Evolutionary conservation across 1,140 invertebrate genomes (phyloP), one percentile per base, ranked within the genome.

Genomic region (Rhyzopertha dominica): DNA sequence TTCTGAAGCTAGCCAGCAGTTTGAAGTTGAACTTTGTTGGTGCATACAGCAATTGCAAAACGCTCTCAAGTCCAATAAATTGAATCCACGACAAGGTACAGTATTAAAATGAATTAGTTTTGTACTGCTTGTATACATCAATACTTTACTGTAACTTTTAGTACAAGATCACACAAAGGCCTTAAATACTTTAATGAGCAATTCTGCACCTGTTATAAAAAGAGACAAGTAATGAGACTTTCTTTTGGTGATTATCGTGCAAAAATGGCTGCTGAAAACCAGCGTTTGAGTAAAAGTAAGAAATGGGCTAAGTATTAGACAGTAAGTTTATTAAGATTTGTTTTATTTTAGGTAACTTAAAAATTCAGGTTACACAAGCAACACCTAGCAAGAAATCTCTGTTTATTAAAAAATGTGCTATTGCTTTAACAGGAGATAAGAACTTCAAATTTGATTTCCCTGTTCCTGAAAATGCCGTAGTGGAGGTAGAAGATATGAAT

Each of bases 21-120:
- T 85, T 62, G 80, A 85, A 61, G 48, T 83, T 13, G 83, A 87
- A 61, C 61, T 86, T 13, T 83, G 76, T 56, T 87, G 83, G 83
- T 87, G 83, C 54, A 80, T 86, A 38, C 80, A 85, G 54, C 80
- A 85, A 47, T 59, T 86, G 34, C 75, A 85, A 62, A 63, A 51
- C 18, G 70, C 71, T 5, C 64, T 85, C 20, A 55, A 57, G 10
- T 70, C 71, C 10, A 75, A 75, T 26, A 84, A 82, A 56, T 66
- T 82, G 14, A 74, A 71, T 34, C 71, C 76, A 20, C 82, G 77
- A 65, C 74, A 83, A 73, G 59, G 74, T 79, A 69, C n/a, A 56
- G 59, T 63, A 46, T 42, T 18, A 28, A 28, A 41, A 39, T 22
- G 22, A 12, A 7, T 38, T 43, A n/a, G 29, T 18, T 28, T 38